Evolutionary conservation across 2,888 invertebrate genomes (phyloP).

Genomic region (Drosophila eohydei): DNA sequence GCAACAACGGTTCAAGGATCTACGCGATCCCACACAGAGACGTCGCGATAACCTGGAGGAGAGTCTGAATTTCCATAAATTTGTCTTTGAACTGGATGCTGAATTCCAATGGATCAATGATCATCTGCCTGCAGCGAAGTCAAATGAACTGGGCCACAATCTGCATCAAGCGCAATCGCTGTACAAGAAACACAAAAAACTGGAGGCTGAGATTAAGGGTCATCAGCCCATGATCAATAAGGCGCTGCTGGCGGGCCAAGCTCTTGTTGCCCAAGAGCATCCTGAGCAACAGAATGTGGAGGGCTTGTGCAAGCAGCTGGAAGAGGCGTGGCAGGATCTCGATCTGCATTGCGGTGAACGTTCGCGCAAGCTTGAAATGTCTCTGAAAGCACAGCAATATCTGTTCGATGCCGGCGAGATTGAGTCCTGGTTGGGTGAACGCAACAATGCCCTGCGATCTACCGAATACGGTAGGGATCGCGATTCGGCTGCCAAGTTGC

Average conservation of each 20-base stretch:
- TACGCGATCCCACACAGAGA: conserved; percentile 90
- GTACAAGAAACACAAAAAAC: conserved; percentile 96
- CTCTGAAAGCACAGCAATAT: conserved; percentile 95
- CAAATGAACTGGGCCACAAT: conserved; percentile 91
- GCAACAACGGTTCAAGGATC: conserved; percentile 88
- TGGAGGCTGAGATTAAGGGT: conserved; percentile 94
- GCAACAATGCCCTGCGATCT: conserved; percentile 92
- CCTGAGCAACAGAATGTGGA: conserved; percentile 92
- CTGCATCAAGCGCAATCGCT: conserved; percentile 96
- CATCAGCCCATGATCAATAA: conserved; percentile 94
- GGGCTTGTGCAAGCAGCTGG: conserved; percentile 90
- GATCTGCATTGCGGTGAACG: conserved; percentile 90
- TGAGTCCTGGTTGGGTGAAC: conserved; percentile 96
- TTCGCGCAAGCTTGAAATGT: conserved; percentile 92
- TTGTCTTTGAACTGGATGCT: conserved; percentile 95
- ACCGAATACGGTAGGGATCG: conserved; percentile 95
- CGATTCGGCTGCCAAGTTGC: conserved; percentile 94
- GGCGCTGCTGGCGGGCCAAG: conserved; percentile 91
- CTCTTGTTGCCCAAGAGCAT: conserved; percentile 91
- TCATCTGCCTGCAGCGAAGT: conserved; percentile 92
- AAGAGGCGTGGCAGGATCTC: conserved; percentile 90
- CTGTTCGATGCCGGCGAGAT: conserved; percentile 96
- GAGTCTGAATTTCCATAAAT: conserved; percentile 93
- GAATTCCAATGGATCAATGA: conserved; percentile 98
- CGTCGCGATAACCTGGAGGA: conserved; percentile 93